phyloP scores from a whole-genome alignment of 2,113 vertebrate genomes.

The Athene cunicularia region DNA sequence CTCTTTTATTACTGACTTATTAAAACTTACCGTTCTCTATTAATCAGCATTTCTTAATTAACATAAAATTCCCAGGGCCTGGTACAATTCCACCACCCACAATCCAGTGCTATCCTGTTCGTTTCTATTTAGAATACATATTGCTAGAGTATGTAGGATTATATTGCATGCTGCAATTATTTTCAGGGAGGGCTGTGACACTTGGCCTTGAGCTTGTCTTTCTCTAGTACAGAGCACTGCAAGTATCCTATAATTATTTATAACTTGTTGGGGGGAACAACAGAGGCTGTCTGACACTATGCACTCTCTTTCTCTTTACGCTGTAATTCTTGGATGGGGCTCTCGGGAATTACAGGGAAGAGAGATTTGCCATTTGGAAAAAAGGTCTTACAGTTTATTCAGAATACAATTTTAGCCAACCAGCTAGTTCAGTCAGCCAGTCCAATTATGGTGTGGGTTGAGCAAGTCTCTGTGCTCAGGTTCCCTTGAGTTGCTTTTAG shows the following conservation, averaged over 20 bases:
- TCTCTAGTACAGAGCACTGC: background rate
- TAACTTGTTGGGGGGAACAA: conserved; percentile 29
- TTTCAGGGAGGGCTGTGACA: conserved; percentile 49
- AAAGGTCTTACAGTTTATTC: conserved; percentile 38
- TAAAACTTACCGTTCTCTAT: conserved; percentile 6
- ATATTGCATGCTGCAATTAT: conserved; percentile 44
- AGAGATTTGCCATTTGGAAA: conserved; percentile 36
- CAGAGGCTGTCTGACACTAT: conserved; percentile 6
- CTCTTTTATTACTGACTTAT: conserved; percentile 13
- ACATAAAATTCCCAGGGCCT: conserved; percentile 22
- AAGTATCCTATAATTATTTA: conserved; percentile 57
- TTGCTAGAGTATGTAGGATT: conserved; percentile 24
- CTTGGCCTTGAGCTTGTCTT: conserved; percentile 64
- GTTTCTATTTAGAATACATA: conserved; percentile 36
- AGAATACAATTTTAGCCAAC: conserved; percentile 23
- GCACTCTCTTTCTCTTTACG: background rate
- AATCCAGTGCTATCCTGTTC: background rate
- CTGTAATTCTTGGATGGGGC: background rate
- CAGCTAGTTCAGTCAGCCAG: conserved; percentile 7
- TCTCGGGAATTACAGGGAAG: background rate
- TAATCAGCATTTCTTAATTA: conserved; percentile 36
- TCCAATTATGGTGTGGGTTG: conserved; percentile 32
- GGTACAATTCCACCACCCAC: conserved; percentile 2
- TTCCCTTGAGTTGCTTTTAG: conserved; percentile 31
- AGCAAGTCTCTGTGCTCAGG: conserved; percentile 23